phyloP scores from a whole-genome alignment of 2,888 invertebrate genomes.

The Drosophila koepferae region DNA sequence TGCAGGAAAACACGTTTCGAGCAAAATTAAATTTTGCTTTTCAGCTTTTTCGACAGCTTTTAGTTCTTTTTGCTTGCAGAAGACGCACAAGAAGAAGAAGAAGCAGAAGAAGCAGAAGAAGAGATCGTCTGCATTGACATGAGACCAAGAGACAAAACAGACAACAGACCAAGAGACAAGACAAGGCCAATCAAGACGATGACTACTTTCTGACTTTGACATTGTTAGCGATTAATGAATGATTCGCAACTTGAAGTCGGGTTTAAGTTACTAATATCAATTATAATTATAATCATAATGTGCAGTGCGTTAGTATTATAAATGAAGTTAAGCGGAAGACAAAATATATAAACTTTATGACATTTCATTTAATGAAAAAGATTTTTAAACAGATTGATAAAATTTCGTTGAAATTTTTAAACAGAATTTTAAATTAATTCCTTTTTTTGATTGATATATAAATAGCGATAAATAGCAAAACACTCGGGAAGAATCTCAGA shows the following conservation, averaged over 20 bases:
- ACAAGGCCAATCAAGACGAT: conserved; percentile 50
- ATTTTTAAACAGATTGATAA: too few species aligned
- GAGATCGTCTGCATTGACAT: conserved; percentile 47
- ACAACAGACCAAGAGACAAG: conserved; percentile 10
- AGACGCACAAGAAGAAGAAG: conserved; percentile 7
- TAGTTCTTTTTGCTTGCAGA: conserved; percentile 9
- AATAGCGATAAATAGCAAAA: too few species aligned
- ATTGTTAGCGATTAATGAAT: conserved; percentile 59
- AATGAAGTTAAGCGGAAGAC: too few species aligned
- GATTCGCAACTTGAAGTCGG: conserved; percentile 41
- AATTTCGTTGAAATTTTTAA: too few species aligned
- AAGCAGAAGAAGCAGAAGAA: conserved; percentile 9
- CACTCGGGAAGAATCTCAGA: too few species aligned
- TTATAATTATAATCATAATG: background rate
- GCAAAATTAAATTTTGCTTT: conserved; percentile 61
- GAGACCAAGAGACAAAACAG: conserved; percentile 16
- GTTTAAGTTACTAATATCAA: conserved; percentile 1
- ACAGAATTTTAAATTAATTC: too few species aligned
- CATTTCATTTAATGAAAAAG: too few species aligned
- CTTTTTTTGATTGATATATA: too few species aligned
- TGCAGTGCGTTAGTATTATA: too few species aligned
- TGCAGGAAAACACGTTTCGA: conserved; percentile 71
- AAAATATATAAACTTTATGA: too few species aligned
- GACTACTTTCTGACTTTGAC: conserved; percentile 53
- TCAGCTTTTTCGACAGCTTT: conserved; percentile 55